Base-by-base conservation (phyloP, 2,113 vertebrate genomes). In the Nestor notabilis region DNA sequence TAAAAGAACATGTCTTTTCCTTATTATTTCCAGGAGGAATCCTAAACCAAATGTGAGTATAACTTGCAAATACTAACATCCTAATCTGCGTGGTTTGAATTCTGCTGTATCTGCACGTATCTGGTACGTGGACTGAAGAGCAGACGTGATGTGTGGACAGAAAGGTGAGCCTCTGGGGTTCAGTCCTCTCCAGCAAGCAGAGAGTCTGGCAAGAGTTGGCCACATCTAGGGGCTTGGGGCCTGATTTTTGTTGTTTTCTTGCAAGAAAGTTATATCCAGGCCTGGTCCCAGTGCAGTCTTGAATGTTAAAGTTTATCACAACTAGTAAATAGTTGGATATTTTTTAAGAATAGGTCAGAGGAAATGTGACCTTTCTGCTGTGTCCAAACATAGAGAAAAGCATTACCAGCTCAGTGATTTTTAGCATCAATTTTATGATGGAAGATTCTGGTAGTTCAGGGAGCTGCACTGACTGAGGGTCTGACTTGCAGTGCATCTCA, bases 381-480 rank as follows among this genome's bases (percentile, higher is more conserved):
- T 58, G 33, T 52, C 37, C 37, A 85, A 87, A 72, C 56, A 47
- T 14, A 39, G 61, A 39, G 52, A 33, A 81, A 74, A 41, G 13
- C 21, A 8, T 63, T 52, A 49, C 35, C 13, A 60, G 17, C 35
- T 60, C 17, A 65, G 24, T 64, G 7, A 35, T 76, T 92, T 88
- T 88, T n/a, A 3, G n/a, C 35, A 58, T 11, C 52, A 80, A 21
- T 74, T 16, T 39, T 41, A 9, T 37, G 29, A 14, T 74, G 44
- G 56, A 86, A 92, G 13, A 20, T 92, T 76, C 75, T 90, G 44
- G 68, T 80, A 72, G 19, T 28, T 93, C 18, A 70, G 55, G 6
- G 24, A 74, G 28, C 60, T 53, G 28, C 27, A 4, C 8, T 37
- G n/a, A n/a, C 21, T 35, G 29, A 29, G 6, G 14, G 5, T 47